These are phyloP conservation scores for Drosophila multiciliata DNA, from an alignment of 2,888 invertebrate genomes.

Conservation along the genomic window DNA sequence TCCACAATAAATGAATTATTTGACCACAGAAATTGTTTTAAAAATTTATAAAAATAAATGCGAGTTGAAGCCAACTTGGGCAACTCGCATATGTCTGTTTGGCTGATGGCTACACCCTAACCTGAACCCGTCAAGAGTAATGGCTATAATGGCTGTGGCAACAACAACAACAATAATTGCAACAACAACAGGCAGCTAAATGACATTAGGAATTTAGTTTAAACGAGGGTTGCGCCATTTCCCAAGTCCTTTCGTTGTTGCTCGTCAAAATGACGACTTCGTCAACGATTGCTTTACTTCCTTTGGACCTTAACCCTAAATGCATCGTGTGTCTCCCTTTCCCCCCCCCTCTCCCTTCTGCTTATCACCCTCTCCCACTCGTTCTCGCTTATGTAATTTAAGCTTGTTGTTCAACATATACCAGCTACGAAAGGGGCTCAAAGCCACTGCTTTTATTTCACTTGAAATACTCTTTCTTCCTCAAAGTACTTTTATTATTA, in stretches of 20 bases:
- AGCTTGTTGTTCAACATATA: constrained; percentile 69
- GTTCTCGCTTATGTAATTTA: constrained; percentile 55
- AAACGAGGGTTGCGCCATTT: constrained; percentile 71
- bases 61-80: constrained; percentile 39
- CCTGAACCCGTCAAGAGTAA: constrained; percentile 43
- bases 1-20: constrained; percentile 49
- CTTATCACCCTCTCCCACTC: constrained; percentile 3
- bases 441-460: constrained; percentile 42
- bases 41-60: constrained; percentile 61
- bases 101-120: constrained; percentile 21
- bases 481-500: neutral
- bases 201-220: constrained; percentile 71
- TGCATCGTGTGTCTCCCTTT: constrained; percentile 32
- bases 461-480: constrained; percentile 32
- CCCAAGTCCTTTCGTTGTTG: constrained; percentile 37
- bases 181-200: constrained; percentile 47
- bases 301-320: constrained; percentile 63
- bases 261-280: constrained; percentile 31
- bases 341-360: neutral
- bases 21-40: constrained; percentile 61
- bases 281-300: constrained; percentile 28
- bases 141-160: constrained; percentile 22
- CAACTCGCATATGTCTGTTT: constrained; percentile 54
- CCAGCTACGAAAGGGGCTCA: constrained; percentile 52
- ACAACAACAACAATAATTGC: constrained; percentile 33